phyloP scores from a whole-genome alignment of 2,113 vertebrate species.

The Cochlearius cochlearius region DNA sequence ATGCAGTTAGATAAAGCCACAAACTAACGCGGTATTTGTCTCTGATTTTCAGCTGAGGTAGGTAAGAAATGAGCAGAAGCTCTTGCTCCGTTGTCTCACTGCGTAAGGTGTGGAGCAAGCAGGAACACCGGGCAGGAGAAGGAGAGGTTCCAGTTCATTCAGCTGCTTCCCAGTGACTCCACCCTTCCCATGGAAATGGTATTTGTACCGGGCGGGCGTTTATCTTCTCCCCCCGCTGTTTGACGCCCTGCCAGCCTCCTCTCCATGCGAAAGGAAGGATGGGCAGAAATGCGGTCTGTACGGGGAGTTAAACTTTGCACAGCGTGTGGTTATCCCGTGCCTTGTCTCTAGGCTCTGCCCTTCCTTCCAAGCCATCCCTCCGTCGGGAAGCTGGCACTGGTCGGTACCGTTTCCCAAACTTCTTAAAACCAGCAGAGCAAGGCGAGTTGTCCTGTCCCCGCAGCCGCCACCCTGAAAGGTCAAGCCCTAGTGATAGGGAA shows the following conservation, averaged over 20 bases:
- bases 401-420: not conserved
- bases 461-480: not conserved
- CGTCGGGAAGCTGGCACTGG: not conserved
- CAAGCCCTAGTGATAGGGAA: accelerated
- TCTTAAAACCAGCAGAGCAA: not conserved
- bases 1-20: not conserved
- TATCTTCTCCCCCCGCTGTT: not conserved
- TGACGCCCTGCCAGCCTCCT: not conserved
- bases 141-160: constrained; percentile 7
- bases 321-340: not conserved
- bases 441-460: not conserved
- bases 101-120: not conserved
- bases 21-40: not conserved
- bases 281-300: not conserved
- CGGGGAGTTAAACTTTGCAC: not conserved
- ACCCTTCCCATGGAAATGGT: constrained; percentile 9
- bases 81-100: not conserved
- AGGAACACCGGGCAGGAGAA: not conserved
- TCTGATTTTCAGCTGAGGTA: not conserved
- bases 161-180: constrained; percentile 24
- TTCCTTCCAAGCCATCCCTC: not conserved
- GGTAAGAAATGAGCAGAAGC: not conserved
- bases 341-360: not conserved
- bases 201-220: not conserved
- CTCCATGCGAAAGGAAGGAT: not conserved